phyloP scores from a whole-genome alignment of 2,888 invertebrate genomes.

The Erpobdella octoculata region DNA sequence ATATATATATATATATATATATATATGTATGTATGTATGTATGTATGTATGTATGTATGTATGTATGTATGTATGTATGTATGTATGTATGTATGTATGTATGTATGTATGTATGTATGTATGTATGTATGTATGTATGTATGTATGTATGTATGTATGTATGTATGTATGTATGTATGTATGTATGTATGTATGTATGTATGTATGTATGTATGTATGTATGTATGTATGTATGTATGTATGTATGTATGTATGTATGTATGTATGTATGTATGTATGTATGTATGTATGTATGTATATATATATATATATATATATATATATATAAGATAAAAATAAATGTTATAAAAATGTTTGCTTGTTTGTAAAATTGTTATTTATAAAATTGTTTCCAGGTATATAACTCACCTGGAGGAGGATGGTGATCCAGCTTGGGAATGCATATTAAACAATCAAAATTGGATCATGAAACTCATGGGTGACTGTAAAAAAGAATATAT shows the following conservation, averaged over 20 bases:
- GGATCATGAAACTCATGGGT: constrained; percentile 56
- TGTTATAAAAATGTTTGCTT: too few relatives aligned
- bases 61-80: constrained; percentile 1
- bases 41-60: not conserved
- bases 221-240: too few relatives aligned
- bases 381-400: constrained; percentile 46
- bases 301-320: too few relatives aligned
- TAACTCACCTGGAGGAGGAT: constrained; percentile 54
- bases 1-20: too few relatives aligned
- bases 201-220: too few relatives aligned
- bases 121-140: not conserved
- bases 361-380: too few relatives aligned
- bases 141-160: not conserved
- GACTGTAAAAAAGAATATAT: constrained; percentile 62
- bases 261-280: too few relatives aligned
- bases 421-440: constrained; percentile 96
- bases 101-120: constrained; percentile 1
- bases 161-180: not conserved
- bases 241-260: too few relatives aligned
- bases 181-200: constrained; percentile 1
- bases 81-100: constrained; percentile 1
- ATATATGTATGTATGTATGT: too few relatives aligned
- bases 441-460: constrained; percentile 73
- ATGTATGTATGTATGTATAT: too few relatives aligned
- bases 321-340: too few relatives aligned